A percentile compares a stretch with the other conserved stretches of the same genome.
These are phyloP conservation scores for Eristalis pertinax DNA, from an alignment of 2,888 invertebrate species.

Conservation along the genomic window DNA sequence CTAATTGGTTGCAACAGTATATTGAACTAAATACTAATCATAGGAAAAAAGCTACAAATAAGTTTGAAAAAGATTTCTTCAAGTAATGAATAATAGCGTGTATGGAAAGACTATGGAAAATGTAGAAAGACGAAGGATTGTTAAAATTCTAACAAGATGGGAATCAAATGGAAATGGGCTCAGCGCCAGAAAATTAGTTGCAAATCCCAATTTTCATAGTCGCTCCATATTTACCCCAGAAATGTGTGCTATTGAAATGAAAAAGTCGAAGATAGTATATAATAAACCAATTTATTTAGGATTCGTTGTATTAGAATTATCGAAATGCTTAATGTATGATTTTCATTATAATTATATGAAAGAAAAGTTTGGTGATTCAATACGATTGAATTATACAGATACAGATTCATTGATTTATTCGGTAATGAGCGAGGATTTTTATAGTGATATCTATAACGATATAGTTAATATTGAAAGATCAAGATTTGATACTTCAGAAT, in stretches of 20 bases:
- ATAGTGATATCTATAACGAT: constrained; percentile 26
- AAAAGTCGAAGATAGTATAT: constrained; percentile 73
- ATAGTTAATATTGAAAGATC: constrained; percentile 6
- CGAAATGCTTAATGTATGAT: too few species aligned
- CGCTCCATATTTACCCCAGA: too few species aligned
- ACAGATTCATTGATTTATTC: constrained; percentile 55
- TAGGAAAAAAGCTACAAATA: constrained; percentile 74
- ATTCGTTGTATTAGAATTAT: too few species aligned
- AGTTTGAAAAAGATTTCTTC: constrained; percentile 77
- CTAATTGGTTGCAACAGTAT: constrained; percentile 73
- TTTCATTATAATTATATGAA: constrained; percentile 78
- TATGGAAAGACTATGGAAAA: too few species aligned
- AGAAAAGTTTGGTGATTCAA: constrained; percentile 41
- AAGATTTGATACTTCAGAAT: constrained; percentile 77
- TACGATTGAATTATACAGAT: constrained; percentile 47
- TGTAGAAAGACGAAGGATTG: constrained; percentile 65
- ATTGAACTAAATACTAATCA: constrained; percentile 73
- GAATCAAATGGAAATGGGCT: constrained; percentile 15
- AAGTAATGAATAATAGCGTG: constrained; percentile 77
- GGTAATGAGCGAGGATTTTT: constrained; percentile 45
- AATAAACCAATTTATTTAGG: constrained; percentile 80
- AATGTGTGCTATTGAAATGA: constrained; percentile 77
- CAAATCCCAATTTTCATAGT: constrained; percentile 77
- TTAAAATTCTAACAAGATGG: constrained; percentile 63
- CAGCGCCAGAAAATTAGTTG: constrained; percentile 36